A percentile compares a stretch with the other conserved stretches of the same genome.
These are phyloP conservation scores for Abrostola triplasia DNA, from an alignment of 2,888 invertebrate genomes.

Conservation along the genomic window DNA sequence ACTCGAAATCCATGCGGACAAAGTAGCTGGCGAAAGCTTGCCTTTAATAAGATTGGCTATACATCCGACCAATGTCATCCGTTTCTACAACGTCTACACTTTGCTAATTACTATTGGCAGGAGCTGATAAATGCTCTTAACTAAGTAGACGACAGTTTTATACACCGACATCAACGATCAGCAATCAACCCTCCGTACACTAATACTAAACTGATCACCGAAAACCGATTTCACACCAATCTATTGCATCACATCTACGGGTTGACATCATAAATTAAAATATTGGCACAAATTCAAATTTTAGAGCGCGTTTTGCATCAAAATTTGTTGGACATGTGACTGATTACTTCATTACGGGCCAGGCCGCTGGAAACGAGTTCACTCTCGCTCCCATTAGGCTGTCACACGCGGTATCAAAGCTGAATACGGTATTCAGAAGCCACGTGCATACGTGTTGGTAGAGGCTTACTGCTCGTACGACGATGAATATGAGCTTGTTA, in stretches of 20 bases:
- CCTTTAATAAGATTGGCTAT: too few relatives aligned
- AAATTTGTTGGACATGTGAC: slow-evolving; percentile 47
- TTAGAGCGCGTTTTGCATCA: slow-evolving; percentile 37
- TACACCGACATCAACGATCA: neutral
- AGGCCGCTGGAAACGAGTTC: slow-evolving; percentile 36
- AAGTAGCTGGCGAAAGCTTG: too few relatives aligned
- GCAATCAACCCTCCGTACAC: neutral
- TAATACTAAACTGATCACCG: neutral
- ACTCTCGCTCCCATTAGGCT: slow-evolving; percentile 41
- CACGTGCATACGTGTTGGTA: slow-evolving; percentile 16
- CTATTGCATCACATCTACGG: neutral
- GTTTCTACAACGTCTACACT: too few relatives aligned
- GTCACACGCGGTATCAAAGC: slow-evolving; percentile 45
- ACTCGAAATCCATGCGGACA: too few relatives aligned
- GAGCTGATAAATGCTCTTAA: neutral
- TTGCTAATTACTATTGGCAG: too few relatives aligned
- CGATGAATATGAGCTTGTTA: neutral
- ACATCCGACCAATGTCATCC: too few relatives aligned
- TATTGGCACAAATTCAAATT: slow-evolving; percentile 47
- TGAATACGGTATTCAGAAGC: slow-evolving; percentile 35
- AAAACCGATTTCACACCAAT: neutral
- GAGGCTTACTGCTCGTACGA: neutral
- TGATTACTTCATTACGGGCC: slow-evolving; percentile 48
- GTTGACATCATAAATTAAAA: slow-evolving; percentile 22
- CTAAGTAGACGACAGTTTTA: neutral